Evolutionary conservation across 1,140 invertebrate genomes (phyloP), one percentile per base, ranked within the genome.

Genomic region (Tigriopus japonicus): DNA sequence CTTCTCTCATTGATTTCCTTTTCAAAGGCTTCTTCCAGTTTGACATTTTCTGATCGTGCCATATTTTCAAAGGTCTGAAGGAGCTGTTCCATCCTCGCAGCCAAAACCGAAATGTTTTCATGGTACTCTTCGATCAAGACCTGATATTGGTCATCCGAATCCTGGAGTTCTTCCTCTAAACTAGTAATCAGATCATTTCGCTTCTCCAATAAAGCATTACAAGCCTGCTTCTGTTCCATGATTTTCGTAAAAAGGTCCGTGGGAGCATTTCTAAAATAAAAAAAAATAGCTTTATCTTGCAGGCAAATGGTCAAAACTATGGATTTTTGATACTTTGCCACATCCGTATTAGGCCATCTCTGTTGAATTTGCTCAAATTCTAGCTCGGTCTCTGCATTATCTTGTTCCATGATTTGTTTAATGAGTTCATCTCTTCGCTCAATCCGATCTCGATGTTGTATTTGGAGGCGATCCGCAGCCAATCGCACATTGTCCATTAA

Each of bases 141-240:
- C 17, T 43, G 13, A 23, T 58, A 58, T 23, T 58, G 55, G 17
- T 58, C 41, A 42, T 58, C 55, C 6, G 55, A 54, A 58, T 58
- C 55, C 14, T 35, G 24, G 40, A 58, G 35, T 19, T 58, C 55
- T 3, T 15, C n/a, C 17, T 58, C 55, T 23, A 58, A 42, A 15
- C 35, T 9, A 1, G 21, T 24, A 10, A 58, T 58, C 2, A 58
- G 21, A 58, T 58, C 55, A 23, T 58, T 58, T 3, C 55, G 21
- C 28, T 58, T 58, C 14, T 41, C 28, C 13, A 58, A 23, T 17
- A 58, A 40, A 17, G 35, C 55, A 40, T 58, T 58, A 24, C 55
- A 58, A 6, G 55, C 55, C 41, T 58, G 21, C n/a, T 58, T 58
- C 35, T 58, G 55, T n/a, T 58, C 41, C 55, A 58, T 58, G 1